Conservation (phyloP, 2,113 vertebrate species). For the Orycteropus afer region DNA sequence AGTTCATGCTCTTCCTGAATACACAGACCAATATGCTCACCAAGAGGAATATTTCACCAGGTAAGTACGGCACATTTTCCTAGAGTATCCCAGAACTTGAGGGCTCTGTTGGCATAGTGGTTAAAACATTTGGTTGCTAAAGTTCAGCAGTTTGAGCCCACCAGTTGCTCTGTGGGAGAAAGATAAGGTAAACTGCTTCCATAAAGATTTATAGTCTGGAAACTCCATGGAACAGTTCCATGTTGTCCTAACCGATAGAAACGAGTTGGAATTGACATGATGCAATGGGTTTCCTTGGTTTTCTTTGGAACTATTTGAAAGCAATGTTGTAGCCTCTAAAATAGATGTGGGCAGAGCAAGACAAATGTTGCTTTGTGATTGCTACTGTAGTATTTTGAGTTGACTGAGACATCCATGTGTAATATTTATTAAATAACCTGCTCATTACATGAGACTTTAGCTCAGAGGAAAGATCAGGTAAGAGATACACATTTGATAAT, state of each 20-base stretch:
- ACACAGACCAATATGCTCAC: background rate
- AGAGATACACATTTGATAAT: fast-evolving
- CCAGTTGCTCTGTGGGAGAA: too few species aligned
- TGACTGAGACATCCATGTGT: background rate
- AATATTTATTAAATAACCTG: background rate
- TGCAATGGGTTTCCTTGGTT: too few species aligned
- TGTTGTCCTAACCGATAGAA: too few species aligned
- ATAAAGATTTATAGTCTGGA: too few species aligned
- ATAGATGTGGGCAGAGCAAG: background rate
- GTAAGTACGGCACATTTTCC: background rate
- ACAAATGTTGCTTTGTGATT: background rate
- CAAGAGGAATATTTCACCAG: background rate
- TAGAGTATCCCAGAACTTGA: background rate
- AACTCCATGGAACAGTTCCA: too few species aligned
- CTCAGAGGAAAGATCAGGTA: background rate
- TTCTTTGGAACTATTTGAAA: background rate
- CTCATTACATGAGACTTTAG: background rate
- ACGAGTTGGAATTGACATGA: too few species aligned
- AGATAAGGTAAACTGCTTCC: too few species aligned
- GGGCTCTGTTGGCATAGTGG: too few species aligned
- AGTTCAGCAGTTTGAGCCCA: too few species aligned
- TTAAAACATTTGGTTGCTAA: too few species aligned
- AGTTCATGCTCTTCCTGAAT: background rate
- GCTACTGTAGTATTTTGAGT: too few species aligned
- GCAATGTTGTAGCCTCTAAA: too few species aligned